Base-by-base conservation (phyloP, 2,797 vertebrate species). In the Bucorvus abyssinicus region DNA sequence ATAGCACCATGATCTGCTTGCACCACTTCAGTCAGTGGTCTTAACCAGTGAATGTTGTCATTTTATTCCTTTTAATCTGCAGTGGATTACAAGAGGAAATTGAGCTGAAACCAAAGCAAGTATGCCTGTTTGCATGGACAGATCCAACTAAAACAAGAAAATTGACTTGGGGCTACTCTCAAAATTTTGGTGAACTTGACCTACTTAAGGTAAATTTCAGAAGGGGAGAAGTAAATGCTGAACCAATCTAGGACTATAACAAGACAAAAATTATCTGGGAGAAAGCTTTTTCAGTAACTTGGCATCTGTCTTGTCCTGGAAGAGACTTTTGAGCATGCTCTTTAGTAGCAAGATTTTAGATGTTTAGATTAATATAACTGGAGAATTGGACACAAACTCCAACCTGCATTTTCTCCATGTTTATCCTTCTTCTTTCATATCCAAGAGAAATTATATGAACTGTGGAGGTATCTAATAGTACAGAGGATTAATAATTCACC, bases 91-190 rank as follows among this genome's bases (percentile, higher is more conserved):
- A 94, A 32, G 96, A 97, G 60, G 96, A 97, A 87, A 97, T 98
- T 77, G 91, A 98, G 47, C 94, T 99, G 61, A 97, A 98, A 55
- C 98, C 99, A 2, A 98, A 97, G 24, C 96, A 99, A 93, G 98
- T 98, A 6, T 98, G 98, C 20, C 97, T 98, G n/a, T 99, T 99
- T 97, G 98, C 97, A 6, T 99, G 99, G 99, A 98, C 98, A 14
- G 98, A 99, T 94, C 99, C 99, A 10, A 97, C 99, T 4, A 98
- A 98, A 12, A 95, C 97, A 17, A 98, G 98, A 69, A 98, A 96
- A 52, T 93, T 99, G 44, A 97, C 82, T 20, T 99, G 99, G 99
- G 97, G 84, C 67, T 99, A 98, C 64, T 95, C 95, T 20, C 97
- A 98, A 4, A 97, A 97, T 50, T 95, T 84, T 12, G 99, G 98